Evolutionary conservation across 2,113 vertebrate genomes (phyloP).

Genomic region (Neolamprologus tretocephalus): DNA sequence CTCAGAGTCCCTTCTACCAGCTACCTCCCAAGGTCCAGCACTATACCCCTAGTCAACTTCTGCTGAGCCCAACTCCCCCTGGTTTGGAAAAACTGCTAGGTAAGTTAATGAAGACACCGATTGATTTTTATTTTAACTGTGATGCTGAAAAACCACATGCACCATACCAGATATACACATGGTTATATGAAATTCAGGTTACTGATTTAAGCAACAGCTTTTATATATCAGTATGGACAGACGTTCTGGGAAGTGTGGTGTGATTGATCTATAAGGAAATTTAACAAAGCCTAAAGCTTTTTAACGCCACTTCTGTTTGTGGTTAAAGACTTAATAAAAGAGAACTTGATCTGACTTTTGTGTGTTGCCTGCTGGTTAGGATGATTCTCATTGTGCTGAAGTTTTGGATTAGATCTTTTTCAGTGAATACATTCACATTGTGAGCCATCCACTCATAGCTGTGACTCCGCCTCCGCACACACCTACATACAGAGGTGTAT

Average conservation of each 20-base stretch:
- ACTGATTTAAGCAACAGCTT: background rate
- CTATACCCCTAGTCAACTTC: constrained; percentile 84
- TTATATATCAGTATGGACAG: background rate
- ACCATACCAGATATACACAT: background rate
- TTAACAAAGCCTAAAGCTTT: background rate
- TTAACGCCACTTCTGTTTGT: background rate
- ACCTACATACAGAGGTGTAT: background rate
- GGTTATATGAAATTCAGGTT: background rate
- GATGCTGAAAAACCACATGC: background rate
- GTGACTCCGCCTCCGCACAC: background rate
- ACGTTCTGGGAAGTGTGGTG: background rate
- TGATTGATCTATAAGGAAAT: background rate
- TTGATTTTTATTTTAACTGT: background rate
- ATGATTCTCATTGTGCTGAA: background rate
- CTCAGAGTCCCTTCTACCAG: constrained; percentile 94
- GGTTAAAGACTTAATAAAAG: background rate
- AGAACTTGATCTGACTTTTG: background rate
- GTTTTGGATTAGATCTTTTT: background rate
- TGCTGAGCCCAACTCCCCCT: constrained; percentile 85
- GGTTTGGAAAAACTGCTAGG: constrained; percentile 94
- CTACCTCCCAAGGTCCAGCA: constrained; percentile 97
- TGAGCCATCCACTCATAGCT: background rate
- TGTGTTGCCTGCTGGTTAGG: background rate
- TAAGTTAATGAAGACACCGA: constrained; percentile 46
- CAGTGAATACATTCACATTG: background rate